These are phyloP conservation scores for Chrysopilus asiliformis DNA, from an alignment of 2,888 invertebrate species.

Conservation along the genomic window DNA sequence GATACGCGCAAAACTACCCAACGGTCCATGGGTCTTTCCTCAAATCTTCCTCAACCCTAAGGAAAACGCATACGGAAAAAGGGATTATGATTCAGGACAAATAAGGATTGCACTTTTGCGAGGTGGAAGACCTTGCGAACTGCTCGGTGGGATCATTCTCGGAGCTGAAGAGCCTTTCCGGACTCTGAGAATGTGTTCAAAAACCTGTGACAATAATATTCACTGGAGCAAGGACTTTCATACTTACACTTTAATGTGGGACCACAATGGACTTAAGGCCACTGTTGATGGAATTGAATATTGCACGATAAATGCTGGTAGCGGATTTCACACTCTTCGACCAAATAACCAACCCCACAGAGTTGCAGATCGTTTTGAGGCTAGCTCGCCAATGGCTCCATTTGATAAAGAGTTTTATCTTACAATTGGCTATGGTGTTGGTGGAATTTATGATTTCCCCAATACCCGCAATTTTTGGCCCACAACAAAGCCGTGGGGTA, in stretches of 20 bases:
- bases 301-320: slow-evolving; percentile 33
- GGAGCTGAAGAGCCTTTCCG: slow-evolving; percentile 23
- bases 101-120: slow-evolving; percentile 55
- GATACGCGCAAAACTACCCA: slow-evolving; percentile 56
- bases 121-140: slow-evolving; percentile 39
- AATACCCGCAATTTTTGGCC: slow-evolving; percentile 35
- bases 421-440: slow-evolving; percentile 62
- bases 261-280: slow-evolving; percentile 21
- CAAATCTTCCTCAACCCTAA: slow-evolving; percentile 53
- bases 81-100: slow-evolving; percentile 46
- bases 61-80: slow-evolving; percentile 44
- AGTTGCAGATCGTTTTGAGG: slow-evolving; percentile 26
- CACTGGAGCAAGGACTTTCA: slow-evolving; percentile 46
- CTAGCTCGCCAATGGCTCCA: slow-evolving; percentile 54
- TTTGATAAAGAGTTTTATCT: slow-evolving; percentile 66
- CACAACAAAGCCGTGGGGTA: slow-evolving; percentile 58
- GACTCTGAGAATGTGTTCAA: slow-evolving; percentile 22
- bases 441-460: slow-evolving; percentile 57
- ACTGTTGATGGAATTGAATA: slow-evolving; percentile 43
- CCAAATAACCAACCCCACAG: slow-evolving; percentile 20
- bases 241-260: slow-evolving; percentile 55
- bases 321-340: slow-evolving; percentile 22
- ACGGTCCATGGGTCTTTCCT: slow-evolving; percentile 64
- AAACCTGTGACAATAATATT: slow-evolving; percentile 5
- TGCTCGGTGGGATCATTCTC: slow-evolving; percentile 24